Percentiles rank a stretch among this genome's conserved stretches.
Conservation (phyloP, 2,888 invertebrate genomes). For the Eilema depressum region DNA sequence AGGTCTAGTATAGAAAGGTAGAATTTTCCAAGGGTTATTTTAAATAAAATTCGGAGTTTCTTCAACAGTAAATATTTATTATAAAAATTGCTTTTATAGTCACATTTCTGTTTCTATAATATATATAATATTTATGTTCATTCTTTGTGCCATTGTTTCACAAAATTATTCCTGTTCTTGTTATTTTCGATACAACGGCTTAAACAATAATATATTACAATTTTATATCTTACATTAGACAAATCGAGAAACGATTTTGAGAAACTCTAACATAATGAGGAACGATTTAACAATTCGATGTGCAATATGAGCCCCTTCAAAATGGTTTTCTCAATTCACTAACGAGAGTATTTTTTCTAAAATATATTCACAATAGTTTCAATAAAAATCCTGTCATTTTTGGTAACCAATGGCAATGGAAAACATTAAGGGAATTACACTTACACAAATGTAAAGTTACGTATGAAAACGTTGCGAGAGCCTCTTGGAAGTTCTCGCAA, state of each 20-base stretch:
- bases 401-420: conserved; percentile 87
- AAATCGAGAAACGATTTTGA: conserved; percentile 79
- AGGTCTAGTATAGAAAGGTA: background rate
- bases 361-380: conserved; percentile 84
- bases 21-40: background rate
- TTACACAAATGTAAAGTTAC: conserved; percentile 78
- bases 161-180: conserved; percentile 87
- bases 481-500: conserved; percentile 76
- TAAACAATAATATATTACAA: conserved; percentile 86
- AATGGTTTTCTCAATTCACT: conserved; percentile 75
- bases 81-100: conserved; percentile 87
- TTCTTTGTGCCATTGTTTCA: conserved; percentile 87
- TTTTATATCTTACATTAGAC: conserved; percentile 82
- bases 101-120: conserved; percentile 87
- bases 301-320: conserved; percentile 75
- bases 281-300: conserved; percentile 86
- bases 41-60: conserved; percentile 76
- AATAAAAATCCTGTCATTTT: conserved; percentile 86
- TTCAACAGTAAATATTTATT: conserved; percentile 88
- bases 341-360: conserved; percentile 81
- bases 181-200: conserved; percentile 86
- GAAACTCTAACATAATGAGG: conserved; percentile 74
- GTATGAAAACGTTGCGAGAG: conserved; percentile 71
- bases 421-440: conserved; percentile 79
- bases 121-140: conserved; percentile 87